Evolutionary conservation across 2,113 vertebrate genomes (phyloP).

Genomic region (Donacobius atricapilla): DNA sequence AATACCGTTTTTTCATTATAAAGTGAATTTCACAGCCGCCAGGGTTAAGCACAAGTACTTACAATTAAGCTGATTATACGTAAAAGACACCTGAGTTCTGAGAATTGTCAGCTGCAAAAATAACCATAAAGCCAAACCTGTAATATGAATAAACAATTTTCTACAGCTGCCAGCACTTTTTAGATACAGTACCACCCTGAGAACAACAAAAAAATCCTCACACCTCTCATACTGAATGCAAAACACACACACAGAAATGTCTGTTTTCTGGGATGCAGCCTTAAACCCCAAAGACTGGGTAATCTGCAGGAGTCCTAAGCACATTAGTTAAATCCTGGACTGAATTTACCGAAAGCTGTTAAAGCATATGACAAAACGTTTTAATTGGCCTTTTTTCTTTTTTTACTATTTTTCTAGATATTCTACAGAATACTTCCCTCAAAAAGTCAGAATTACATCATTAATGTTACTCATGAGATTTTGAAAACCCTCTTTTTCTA

Average conservation of each 20-base stretch:
- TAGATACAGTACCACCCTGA: not conserved
- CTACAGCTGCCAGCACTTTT: not conserved
- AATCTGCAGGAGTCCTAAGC: not conserved
- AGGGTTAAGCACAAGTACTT: not conserved
- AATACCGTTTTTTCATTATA: not conserved
- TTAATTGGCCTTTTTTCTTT: not conserved
- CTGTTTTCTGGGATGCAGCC: not conserved
- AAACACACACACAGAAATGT: not conserved
- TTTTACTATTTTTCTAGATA: not conserved
- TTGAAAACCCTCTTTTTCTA: not conserved
- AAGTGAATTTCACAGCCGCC: not conserved
- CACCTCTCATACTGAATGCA: not conserved
- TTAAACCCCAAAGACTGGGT: not conserved
- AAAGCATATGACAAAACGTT: not conserved
- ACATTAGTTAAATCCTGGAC: not conserved
- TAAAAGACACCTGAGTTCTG: not conserved
- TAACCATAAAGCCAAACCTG: not conserved
- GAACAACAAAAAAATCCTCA: not conserved
- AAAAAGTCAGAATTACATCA: not conserved
- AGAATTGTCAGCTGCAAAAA: not conserved
- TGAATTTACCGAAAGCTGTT: not conserved
- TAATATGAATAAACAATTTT: not conserved
- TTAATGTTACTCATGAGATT: rapidly evolving
- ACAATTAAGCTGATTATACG: not conserved
- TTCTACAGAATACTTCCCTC: not conserved